Conservation (phyloP, 2,797 vertebrate genomes). For the Thunnus albacares region DNA sequence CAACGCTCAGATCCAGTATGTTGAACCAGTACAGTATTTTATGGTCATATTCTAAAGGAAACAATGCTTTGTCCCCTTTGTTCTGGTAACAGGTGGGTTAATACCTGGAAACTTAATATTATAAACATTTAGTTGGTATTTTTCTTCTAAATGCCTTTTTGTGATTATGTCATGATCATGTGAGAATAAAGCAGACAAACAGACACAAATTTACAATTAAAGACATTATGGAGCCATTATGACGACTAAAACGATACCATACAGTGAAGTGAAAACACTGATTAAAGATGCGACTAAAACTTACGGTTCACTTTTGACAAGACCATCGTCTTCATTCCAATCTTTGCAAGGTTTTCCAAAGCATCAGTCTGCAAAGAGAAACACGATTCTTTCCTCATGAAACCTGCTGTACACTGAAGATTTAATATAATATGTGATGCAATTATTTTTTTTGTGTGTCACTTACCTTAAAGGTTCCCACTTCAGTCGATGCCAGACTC, state of each 20-base stretch:
- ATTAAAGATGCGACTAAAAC: not conserved
- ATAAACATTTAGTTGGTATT: not conserved
- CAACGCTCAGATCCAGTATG: not conserved
- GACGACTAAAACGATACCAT: not conserved
- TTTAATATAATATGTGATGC: not conserved
- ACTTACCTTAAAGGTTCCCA: slow-evolving; percentile 81
- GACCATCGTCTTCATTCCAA: fast-evolving
- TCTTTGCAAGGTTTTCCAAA: slow-evolving; percentile 14
- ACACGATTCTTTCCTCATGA: not conserved
- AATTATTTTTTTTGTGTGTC: not conserved
- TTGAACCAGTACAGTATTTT: too few species aligned
- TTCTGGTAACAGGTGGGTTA: not conserved
- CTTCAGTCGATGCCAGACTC: slow-evolving; percentile 67
- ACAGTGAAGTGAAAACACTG: not conserved
- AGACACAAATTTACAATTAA: not conserved
- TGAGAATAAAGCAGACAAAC: not conserved
- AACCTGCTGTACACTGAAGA: not conserved
- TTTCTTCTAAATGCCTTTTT: not conserved
- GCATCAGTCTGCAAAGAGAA: slow-evolving; percentile 67
- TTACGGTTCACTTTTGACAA: slow-evolving; percentile 76
- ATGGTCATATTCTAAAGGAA: not conserved
- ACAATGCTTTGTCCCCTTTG: not conserved
- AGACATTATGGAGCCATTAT: not conserved
- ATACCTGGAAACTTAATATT: not conserved
- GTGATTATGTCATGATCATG: too few species aligned